Evolutionary conservation across 1,140 invertebrate species (phyloP), one percentile per base, ranked within the genome.

Genomic region (Drosophila ficusphila): DNA sequence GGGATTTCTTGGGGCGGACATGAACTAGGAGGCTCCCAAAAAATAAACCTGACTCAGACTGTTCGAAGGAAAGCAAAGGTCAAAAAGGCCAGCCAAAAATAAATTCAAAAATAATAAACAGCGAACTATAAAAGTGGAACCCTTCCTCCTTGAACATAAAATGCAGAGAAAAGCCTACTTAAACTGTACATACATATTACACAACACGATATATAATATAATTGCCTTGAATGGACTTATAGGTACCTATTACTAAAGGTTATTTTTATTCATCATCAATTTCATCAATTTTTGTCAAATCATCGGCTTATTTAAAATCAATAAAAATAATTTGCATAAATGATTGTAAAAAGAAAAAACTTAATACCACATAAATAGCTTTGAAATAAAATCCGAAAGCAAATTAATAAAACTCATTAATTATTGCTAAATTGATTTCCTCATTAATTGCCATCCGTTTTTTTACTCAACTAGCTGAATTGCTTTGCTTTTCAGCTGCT

Each of bases 31-130:
- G 16, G 27, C 31, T 9, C 8, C 18, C 18, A 19, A 36, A 8
- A 39, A 25, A 25, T 31, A 47, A 29, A 2, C 27, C 19, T 25
- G 19, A 27, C 58, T 64, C 58, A 25, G 44, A 39, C 65, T 44
- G 19, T 16, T 11, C 25, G 36, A 2, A 6, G 25, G 23, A 29
- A 56, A 23, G 9, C n/a, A n/a, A 65, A 51, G 34, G 27, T 41
- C 16, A 27, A 25, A 7, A 51, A 2, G 36, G 27, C 61, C 46
- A 11, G 36, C 27, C 23, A 47, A 14, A n/a, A 12, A 33, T 27
- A 67, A 67, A 42, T 52, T 41, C 14, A 23, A 67, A 65, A 52
- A 42, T 52, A 67, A 67, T 67, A 67, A 67, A 67, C 36, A 42
- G 6, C 29, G 11, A 31, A 52, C 27, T 67, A 0, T 3, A 16